A percentile compares a stretch with the other conserved stretches of the same genome.
phyloP scores from a whole-genome alignment of 2,113 vertebrate genomes.

The Blennius ocellaris region DNA sequence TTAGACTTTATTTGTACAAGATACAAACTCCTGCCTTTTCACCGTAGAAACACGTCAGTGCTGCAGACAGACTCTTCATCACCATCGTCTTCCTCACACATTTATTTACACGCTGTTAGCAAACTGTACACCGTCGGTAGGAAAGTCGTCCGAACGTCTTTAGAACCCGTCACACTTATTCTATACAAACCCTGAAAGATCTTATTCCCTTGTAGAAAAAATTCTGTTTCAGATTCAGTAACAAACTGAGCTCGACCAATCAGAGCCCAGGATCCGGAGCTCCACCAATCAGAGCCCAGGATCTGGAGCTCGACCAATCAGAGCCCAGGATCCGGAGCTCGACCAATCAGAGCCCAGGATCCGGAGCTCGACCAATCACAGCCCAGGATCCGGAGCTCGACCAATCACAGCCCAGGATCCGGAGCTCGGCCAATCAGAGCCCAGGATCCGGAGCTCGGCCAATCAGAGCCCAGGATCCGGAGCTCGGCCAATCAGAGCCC shows the following conservation, averaged over 20 bases:
- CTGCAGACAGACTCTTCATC: constrained; percentile 42
- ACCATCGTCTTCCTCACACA: constrained; percentile 46
- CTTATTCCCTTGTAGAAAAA: constrained; percentile 72
- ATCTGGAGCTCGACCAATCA: constrained; percentile 47
- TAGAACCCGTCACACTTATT: constrained; percentile 28
- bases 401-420: no score
- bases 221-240: constrained; percentile 32
- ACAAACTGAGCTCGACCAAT: constrained; percentile 31
- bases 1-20: constrained; percentile 84
- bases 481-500: constrained; percentile 60
- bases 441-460: no score
- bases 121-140: constrained; percentile 81
- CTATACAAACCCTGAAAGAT: constrained; percentile 63
- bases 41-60: constrained; percentile 68
- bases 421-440: no score
- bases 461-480: no score
- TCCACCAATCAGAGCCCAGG: no score
- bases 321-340: constrained; percentile 53
- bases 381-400: constrained; percentile 48
- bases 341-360: no score
- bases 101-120: constrained; percentile 81
- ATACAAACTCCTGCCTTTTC: constrained; percentile 76
- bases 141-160: constrained; percentile 61
- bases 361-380: constrained; percentile 61
- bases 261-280: no score